Conservation (phyloP, 2,113 vertebrate genomes). For the Ailuropoda melanoleuca region DNA sequence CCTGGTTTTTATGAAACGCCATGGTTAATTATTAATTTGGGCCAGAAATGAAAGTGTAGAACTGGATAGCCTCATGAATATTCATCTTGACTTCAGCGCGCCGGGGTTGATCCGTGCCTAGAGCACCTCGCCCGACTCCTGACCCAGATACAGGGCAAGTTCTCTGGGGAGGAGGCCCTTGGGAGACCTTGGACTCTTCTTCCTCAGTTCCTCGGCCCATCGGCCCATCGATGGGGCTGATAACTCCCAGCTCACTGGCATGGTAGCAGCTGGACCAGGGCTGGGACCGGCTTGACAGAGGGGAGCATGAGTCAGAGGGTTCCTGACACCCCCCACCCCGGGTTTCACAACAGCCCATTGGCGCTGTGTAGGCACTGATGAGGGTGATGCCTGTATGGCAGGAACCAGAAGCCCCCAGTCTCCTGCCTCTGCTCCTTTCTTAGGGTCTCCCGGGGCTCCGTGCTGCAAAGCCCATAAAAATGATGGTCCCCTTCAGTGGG, state of each 20-base stretch:
- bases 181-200: not conserved
- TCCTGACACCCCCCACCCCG: not conserved
- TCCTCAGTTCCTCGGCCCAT: not conserved
- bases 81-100: not conserved
- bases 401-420: not conserved
- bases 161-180: not conserved
- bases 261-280: fast-evolving
- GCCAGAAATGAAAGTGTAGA: slow-evolving; percentile 73
- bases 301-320: not conserved
- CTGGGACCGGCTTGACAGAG: fast-evolving
- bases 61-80: slow-evolving; percentile 61
- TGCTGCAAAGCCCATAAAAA: not conserved
- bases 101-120: not conserved
- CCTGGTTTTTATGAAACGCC: slow-evolving; percentile 67
- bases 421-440: too few relatives aligned
- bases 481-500: not conserved
- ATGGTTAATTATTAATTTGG: slow-evolving; percentile 73
- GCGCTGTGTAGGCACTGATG: fast-evolving
- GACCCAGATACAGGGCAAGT: slow-evolving; percentile 44
- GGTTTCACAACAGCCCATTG: not conserved
- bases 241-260: not conserved
- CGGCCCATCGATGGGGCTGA: not conserved
- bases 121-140: not conserved
- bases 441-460: not conserved
- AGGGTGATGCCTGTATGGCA: fast-evolving